Evolutionary conservation across 2,888 invertebrate species (phyloP), one percentile per base, ranked within the genome.

Genomic region (Parochlus steinenii): DNA sequence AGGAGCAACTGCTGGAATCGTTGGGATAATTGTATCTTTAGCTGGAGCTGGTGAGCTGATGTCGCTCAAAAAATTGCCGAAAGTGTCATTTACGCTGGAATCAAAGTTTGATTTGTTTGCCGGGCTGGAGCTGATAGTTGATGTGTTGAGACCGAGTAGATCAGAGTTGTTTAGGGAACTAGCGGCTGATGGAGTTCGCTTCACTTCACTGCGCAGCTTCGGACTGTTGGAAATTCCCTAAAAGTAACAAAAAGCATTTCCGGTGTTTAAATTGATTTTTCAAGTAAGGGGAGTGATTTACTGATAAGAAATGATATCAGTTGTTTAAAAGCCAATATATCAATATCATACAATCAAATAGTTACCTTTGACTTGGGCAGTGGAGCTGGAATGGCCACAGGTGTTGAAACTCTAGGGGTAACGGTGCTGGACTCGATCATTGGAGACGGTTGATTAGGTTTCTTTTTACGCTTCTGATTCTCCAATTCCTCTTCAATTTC

Each of bases 401-500:
- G 18, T 30, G 41, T 30, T 7, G 38, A 37, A 5, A 39, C 36
- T 30, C 41, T 40, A 23, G 45, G 43, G 5, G 39, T 28, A 20
- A 14, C 7, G 10, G 14, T 19, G 7, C 24, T 16, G 17, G 30
- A 10, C n/a, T n/a, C n/a, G n/a, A n/a, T n/a, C n/a, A n/a, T n/a
- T n/a, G n/a, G n/a, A n/a, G n/a, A n/a, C n/a, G n/a, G n/a, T n/a
- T 74, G 64, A 1, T 69, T 64, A 2, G 72, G 66, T 56, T 85
- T 83, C 67, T 85, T 85, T 62, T 82, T 81, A 46, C 79, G 70
- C 49, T 81, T 82, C 49, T 77, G 79, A 42, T 70, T 68, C 51
- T 85, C 85, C 32, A 81, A 70, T 58, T 83, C 83, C 50, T 85
- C 85, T 45, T 86, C 86, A 41, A 86, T 74, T 54, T 86, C 86